Conservation (phyloP, 2,113 vertebrate genomes). For the Bolborhynchus lineola region DNA sequence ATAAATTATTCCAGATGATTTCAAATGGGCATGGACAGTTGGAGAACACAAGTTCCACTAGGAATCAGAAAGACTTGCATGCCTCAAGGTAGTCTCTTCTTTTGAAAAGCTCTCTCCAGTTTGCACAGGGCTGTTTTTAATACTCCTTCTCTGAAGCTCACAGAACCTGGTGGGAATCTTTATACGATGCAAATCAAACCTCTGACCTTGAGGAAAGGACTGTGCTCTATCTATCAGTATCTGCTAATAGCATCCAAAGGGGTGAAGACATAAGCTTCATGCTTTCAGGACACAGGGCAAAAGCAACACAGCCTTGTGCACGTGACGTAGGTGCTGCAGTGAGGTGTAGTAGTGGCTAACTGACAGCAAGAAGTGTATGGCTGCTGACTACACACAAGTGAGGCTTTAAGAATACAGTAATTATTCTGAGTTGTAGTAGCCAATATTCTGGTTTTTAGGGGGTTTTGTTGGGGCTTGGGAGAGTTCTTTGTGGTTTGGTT, state of each 20-base stretch:
- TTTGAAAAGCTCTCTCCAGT: neutral
- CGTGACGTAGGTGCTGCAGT: rapidly evolving
- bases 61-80: neutral
- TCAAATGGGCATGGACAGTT: neutral
- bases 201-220: neutral
- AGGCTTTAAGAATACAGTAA: neutral
- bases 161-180: neutral
- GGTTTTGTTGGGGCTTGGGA: neutral
- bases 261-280: neutral
- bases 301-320: neutral
- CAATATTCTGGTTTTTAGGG: neutral
- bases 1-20: neutral
- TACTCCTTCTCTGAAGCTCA: neutral
- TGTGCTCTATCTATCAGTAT: neutral
- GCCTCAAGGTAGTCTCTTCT: neutral
- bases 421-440: neutral
- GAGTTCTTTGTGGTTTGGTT: neutral
- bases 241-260: neutral
- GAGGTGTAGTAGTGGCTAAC: neutral
- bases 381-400: neutral
- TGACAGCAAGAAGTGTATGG: neutral
- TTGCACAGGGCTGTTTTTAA: neutral
- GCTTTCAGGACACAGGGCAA: neutral
- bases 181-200: neutral
- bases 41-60: neutral